Percentiles rank a stretch among this genome's conserved stretches.
Evolutionary conservation across 2,888 invertebrate species (phyloP).

Genomic region (Cybosia mesomella): DNA sequence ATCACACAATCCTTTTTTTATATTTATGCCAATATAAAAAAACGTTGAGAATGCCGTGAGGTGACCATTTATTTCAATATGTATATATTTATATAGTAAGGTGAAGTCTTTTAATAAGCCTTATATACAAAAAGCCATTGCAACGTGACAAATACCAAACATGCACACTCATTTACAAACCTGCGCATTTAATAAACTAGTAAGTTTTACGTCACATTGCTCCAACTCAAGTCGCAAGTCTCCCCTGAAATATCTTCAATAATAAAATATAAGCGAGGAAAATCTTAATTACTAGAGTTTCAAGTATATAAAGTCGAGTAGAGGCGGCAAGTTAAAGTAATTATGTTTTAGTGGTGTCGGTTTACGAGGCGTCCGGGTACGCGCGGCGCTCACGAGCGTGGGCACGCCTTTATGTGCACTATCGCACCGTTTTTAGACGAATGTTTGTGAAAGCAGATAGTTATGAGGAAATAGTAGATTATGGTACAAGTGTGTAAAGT

Average conservation of each 20-base stretch:
- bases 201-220: background rate
- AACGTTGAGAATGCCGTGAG: too few species aligned
- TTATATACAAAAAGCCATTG: background rate
- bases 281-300: slow-evolving; percentile 36
- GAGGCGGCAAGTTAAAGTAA: slow-evolving; percentile 57
- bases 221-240: background rate
- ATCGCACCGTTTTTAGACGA: slow-evolving; percentile 5
- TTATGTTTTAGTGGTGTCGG: slow-evolving; percentile 59
- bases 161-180: background rate
- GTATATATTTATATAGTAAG: too few species aligned
- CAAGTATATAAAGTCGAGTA: slow-evolving; percentile 31
- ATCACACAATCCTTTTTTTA: too few species aligned
- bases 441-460: slow-evolving; percentile 14
- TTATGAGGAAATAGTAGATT: too few species aligned
- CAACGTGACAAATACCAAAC: background rate
- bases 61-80: too few species aligned
- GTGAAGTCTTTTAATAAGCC: background rate
- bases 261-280: slow-evolving; percentile 29
- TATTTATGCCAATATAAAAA: too few species aligned
- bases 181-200: background rate
- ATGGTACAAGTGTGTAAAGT: too few species aligned
- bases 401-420: slow-evolving; percentile 21
- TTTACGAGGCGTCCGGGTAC: slow-evolving; percentile 55
- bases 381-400: slow-evolving; percentile 39
- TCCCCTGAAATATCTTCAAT: slow-evolving; percentile 18